A percentile compares a stretch with the other conserved stretches of the same genome.
Conservation (phyloP, 2,113 vertebrate species). For the Calonectris borealis region DNA sequence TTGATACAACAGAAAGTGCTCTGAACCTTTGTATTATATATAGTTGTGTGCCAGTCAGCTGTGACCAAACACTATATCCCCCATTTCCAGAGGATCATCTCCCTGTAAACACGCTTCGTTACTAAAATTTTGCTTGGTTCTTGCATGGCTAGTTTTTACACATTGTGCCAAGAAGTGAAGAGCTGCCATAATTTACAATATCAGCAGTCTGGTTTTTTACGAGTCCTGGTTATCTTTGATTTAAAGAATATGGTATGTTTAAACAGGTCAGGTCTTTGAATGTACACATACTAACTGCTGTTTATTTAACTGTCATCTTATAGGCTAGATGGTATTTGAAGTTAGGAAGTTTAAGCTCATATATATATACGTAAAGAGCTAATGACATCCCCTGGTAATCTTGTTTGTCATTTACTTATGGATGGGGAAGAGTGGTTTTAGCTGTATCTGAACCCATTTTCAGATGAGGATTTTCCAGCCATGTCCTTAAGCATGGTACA, state of each 20-base stretch:
- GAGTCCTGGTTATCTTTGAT: not conserved
- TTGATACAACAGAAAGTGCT: not conserved
- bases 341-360: not conserved
- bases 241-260: not conserved
- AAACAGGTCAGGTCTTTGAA: not conserved
- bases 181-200: not conserved
- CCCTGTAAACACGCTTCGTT: not conserved
- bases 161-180: not conserved
- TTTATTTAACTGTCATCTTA: not conserved
- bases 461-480: not conserved
- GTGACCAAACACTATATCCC: accelerated
- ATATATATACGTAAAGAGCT: not conserved
- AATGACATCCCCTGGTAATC: not conserved
- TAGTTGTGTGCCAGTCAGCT: not conserved
- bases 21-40: not conserved
- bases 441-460: not conserved
- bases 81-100: not conserved
- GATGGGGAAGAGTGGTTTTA: not conserved
- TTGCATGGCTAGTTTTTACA: not conserved
- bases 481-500: not conserved
- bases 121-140: not conserved
- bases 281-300: not conserved
- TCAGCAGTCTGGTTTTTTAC: not conserved
- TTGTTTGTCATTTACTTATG: not conserved
- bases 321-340: not conserved